Evolutionary conservation across 2,888 invertebrate genomes (phyloP).

Genomic region (Melipona beecheii): DNA sequence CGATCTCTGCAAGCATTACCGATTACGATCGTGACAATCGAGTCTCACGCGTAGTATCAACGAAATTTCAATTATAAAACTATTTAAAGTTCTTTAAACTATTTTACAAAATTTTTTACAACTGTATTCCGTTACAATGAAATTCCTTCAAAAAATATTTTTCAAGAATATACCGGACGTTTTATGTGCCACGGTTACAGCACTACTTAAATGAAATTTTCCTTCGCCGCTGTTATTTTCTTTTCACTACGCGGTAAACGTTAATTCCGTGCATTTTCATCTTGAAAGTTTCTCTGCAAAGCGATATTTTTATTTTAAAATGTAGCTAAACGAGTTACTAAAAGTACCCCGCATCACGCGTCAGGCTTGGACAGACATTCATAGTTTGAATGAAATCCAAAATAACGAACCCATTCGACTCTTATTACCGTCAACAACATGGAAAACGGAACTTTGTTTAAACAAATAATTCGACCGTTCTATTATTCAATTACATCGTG

Average conservation of each 20-base stretch:
- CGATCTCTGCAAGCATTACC: not conserved
- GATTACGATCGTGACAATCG: too few relatives aligned
- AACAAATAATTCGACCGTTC: too few relatives aligned
- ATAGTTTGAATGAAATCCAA: too few relatives aligned
- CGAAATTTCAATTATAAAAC: too few relatives aligned
- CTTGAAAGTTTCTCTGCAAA: conserved; percentile 13
- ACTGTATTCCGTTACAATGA: not conserved
- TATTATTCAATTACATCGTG: too few relatives aligned
- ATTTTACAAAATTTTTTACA: too few relatives aligned
- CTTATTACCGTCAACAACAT: too few relatives aligned
- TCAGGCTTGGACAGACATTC: too few relatives aligned
- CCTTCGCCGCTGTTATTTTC: not conserved
- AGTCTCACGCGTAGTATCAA: too few relatives aligned
- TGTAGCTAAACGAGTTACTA: not conserved
- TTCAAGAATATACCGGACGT: conserved; percentile 14
- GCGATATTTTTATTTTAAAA: conserved; percentile 27
- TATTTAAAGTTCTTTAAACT: too few relatives aligned
- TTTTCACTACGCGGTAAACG: conserved; percentile 10
- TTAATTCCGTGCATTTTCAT: conserved; percentile 43
- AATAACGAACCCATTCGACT: too few relatives aligned
- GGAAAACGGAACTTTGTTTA: too few relatives aligned
- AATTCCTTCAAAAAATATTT: conserved; percentile 28
- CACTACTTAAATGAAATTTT: conserved; percentile 34
- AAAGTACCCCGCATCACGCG: not conserved
- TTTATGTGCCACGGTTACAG: conserved; percentile 4